Conservation (phyloP, 2,113 vertebrate genomes). For the Chaenocephalus aceratus region DNA sequence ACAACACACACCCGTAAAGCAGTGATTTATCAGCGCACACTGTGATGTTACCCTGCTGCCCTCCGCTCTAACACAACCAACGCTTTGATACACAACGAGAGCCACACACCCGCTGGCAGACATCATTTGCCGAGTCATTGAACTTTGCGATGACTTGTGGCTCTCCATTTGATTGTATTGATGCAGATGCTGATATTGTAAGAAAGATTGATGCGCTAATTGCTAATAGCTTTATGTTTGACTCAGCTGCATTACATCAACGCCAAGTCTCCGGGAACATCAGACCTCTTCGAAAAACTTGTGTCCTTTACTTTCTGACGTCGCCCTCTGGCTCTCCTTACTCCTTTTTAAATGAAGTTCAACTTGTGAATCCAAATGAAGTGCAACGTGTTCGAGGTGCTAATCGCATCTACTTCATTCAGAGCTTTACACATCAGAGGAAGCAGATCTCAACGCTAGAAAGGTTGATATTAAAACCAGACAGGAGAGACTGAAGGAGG, state of each 20-base stretch:
- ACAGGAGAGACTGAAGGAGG: constrained; percentile 7
- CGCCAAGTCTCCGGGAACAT: constrained; percentile 41
- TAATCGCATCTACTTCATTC: constrained; percentile 35
- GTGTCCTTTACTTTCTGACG: constrained; percentile 28
- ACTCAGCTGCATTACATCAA: constrained; percentile 62
- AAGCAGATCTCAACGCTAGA: constrained; percentile 6
- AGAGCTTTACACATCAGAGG: constrained; percentile 31
- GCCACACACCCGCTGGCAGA: constrained; percentile 16
- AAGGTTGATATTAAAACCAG: constrained; percentile 19
- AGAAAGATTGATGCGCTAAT: constrained; percentile 48
- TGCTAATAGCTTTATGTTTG: constrained; percentile 63
- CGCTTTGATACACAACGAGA: constrained; percentile 4
- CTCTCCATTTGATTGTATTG: constrained; percentile 37
- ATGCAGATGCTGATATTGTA: constrained; percentile 33
- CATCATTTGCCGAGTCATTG: constrained; percentile 52
- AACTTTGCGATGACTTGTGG: constrained; percentile 20
- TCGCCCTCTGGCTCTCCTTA: constrained; percentile 34
- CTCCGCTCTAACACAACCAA: constrained; percentile 17
- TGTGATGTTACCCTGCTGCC: constrained; percentile 58
- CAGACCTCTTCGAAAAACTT: constrained; percentile 35
- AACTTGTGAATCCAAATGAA: constrained; percentile 52
- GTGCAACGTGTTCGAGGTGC: constrained; percentile 45
- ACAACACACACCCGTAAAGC: constrained; percentile 60
- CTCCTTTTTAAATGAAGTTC: constrained; percentile 21
- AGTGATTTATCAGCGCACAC: constrained; percentile 67